Base-by-base conservation (phyloP, 2,888 invertebrate genomes). In the Eupeodes latifasciatus region DNA sequence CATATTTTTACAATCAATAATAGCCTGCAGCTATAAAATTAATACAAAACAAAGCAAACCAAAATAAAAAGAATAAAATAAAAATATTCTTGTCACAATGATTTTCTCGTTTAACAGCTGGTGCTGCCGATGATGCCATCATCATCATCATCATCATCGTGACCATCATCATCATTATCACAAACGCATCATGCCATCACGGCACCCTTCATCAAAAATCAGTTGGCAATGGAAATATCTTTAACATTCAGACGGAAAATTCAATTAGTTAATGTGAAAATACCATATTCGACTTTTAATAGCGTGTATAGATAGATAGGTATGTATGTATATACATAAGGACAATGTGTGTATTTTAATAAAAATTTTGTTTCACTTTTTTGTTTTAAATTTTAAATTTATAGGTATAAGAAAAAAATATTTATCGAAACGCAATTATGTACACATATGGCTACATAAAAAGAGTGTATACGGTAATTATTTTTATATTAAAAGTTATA, bases 141-240 rank as follows among this genome's bases (percentile, higher is more conserved):
- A 71, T 69, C 78, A 78, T 59, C 66, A 59, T 67, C 80, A 64
- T 69, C 81, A 78, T 81, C 80, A 80, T 74, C 72, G 74, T 81
- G 67, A 78, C 49, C 66, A 59, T 67, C 80, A 57, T 69, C 72
- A 66, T 74, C 64, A 81, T 81, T 72, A 66, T n/a, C 66, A 80
- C n/a, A 19, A 67, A 55, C 57, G 69, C 55, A 40, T 55, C 71
- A 61, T 36, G 51, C 47, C 78, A 53, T 71, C 19, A 10, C 57
- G 62, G n/a, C 74, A 62, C 81, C 74, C 78, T 72, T 88, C 85
- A 85, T 85, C 81, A 88, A 85, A 88, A 81, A 81, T 88, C 85
- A 85, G 78, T 88, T 88, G 88, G 78, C 75, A 88, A 81, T 85
- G 77, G 62, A 72, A 81, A 84, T 80, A 84, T 88, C 84, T 81